phyloP scores from a whole-genome alignment of 2,888 invertebrate genomes.

The Oligia strigilis region DNA sequence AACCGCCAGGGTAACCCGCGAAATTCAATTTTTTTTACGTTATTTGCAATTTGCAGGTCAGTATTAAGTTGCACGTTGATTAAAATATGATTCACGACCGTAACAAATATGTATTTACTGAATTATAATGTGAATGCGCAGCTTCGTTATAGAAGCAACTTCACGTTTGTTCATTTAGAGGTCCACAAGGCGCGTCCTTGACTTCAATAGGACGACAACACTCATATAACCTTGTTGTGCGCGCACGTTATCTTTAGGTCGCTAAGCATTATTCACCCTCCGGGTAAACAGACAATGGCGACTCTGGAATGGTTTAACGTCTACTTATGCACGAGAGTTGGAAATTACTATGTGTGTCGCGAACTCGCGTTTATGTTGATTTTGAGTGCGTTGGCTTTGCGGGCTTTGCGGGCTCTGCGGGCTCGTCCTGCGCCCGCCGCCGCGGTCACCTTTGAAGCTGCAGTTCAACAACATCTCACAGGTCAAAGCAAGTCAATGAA shows the following conservation, averaged over 20 bases:
- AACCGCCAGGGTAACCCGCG: no score
- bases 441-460: slow-evolving; percentile 67
- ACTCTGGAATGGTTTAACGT: slow-evolving; percentile 28
- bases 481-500: slow-evolving; percentile 66
- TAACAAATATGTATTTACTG: no score
- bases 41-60: no score
- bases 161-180: slow-evolving; percentile 1
- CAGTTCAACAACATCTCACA: slow-evolving; percentile 64
- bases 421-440: slow-evolving; percentile 26
- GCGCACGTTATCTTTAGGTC: slow-evolving; percentile 43
- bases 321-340: slow-evolving; percentile 26
- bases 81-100: no score
- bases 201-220: slow-evolving; percentile 18
- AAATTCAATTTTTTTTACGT: no score
- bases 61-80: no score
- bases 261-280: slow-evolving; percentile 52
- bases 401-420: background rate
- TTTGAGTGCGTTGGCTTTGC: slow-evolving; percentile 21
- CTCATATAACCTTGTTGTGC: slow-evolving; percentile 38
- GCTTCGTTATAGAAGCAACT: background rate
- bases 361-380: slow-evolving; percentile 1
- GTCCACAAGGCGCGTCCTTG: slow-evolving; percentile 37
- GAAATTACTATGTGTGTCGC: slow-evolving; percentile 36
- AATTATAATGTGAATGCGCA: no score
- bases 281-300: slow-evolving; percentile 45